These are phyloP conservation scores for Toxonevra muliebris DNA, from an alignment of 2,888 invertebrate genomes.

Conservation along the genomic window DNA sequence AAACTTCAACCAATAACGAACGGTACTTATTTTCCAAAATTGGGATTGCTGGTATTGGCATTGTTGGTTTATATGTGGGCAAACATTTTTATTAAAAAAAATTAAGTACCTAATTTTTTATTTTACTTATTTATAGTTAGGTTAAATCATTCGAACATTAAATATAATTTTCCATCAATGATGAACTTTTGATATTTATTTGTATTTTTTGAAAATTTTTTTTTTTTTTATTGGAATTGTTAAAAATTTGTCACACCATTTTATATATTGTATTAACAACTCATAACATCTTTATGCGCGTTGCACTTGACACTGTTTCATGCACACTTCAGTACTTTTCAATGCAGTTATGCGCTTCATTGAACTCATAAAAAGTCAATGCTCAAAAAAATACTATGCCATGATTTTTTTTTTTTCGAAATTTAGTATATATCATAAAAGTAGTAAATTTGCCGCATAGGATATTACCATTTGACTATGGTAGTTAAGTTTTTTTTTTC, in stretches of 20 bases:
- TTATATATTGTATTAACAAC: not conserved
- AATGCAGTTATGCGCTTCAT: constrained; percentile 19
- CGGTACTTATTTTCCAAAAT: no score
- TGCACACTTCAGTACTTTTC: constrained; percentile 4
- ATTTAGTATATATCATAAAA: no score
- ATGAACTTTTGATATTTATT: not conserved
- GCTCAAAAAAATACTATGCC: no score
- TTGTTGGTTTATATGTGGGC: no score
- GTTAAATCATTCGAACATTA: not conserved
- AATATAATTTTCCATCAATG: not conserved
- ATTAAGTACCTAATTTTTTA: not conserved
- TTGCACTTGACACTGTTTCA: not conserved
- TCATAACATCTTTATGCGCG: not conserved
- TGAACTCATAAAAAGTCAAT: not conserved
- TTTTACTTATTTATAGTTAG: not conserved
- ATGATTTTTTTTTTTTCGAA: no score
- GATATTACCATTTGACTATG: not conserved
- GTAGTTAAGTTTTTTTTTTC: not conserved
- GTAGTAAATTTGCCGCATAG: no score
- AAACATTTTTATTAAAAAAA: no score
- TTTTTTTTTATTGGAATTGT: not conserved
- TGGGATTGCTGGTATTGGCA: no score
- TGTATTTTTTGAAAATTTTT: not conserved
- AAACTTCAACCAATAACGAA: not conserved
- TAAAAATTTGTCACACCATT: not conserved